phyloP scores from a whole-genome alignment of 2,797 vertebrate genomes.

The Schizopygopsis pylzovi region DNA sequence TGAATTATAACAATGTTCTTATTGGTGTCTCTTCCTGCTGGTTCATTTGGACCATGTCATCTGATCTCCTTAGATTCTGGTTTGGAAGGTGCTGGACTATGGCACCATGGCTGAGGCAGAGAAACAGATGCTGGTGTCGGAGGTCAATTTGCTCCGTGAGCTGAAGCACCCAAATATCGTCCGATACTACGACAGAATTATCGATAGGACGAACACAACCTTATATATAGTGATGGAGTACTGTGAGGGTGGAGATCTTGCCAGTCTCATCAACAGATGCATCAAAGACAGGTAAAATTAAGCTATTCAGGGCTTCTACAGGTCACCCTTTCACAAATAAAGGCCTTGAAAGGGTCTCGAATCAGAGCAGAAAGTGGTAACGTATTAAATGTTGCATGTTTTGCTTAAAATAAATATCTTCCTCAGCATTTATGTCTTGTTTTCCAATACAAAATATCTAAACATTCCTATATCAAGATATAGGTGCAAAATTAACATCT shows the following conservation, averaged over 20 bases:
- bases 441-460: no score
- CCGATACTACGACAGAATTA: conserved; percentile 92
- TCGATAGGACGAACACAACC: conserved; percentile 89
- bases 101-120: conserved; percentile 92
- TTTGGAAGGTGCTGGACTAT: conserved; percentile 98
- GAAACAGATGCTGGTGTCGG: conserved; percentile 97
- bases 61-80: conserved; percentile 79
- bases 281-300: conserved; percentile 85
- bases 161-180: conserved; percentile 95
- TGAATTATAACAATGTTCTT: neutral
- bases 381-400: neutral
- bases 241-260: conserved; percentile 93
- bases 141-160: conserved; percentile 94
- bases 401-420: neutral
- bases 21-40: neutral
- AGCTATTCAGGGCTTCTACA: neutral
- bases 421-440: no score
- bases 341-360: neutral
- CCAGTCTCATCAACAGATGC: conserved; percentile 85
- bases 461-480: neutral
- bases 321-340: neutral
- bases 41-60: neutral
- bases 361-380: neutral
- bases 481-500: neutral
- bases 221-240: conserved; percentile 98